phyloP scores from a whole-genome alignment of 1,140 invertebrate species.

The Leptinotarsa texana region DNA sequence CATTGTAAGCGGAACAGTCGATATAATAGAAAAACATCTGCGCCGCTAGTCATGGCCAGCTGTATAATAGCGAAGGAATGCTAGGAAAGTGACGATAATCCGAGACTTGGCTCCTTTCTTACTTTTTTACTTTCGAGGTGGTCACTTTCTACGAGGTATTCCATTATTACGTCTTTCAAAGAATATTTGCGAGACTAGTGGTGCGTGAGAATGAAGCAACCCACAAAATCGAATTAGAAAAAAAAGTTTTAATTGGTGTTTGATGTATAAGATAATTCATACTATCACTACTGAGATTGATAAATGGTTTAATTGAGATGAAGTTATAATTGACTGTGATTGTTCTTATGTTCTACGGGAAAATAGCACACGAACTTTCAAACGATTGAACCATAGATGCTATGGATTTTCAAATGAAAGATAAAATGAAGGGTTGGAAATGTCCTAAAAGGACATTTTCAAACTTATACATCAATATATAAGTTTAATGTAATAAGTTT shows the following conservation, averaged over 20 bases:
- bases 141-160: slow-evolving; percentile 8
- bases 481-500: too few species aligned
- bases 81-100: slow-evolving; percentile 5
- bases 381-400: too few species aligned
- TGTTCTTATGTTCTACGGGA: background rate
- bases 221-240: background rate
- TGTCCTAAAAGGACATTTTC: too few species aligned
- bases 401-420: too few species aligned
- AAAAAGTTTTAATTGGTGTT: background rate
- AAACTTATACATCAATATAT: too few species aligned
- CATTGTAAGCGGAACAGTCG: background rate
- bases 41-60: slow-evolving; percentile 1
- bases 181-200: background rate
- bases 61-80: slow-evolving; percentile 3
- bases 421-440: too few species aligned
- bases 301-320: background rate
- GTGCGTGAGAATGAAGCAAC: slow-evolving; percentile 1
- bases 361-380: too few species aligned
- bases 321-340: background rate
- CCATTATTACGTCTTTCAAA: background rate
- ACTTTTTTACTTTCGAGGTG: slow-evolving; percentile 6
- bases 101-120: background rate
- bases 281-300: background rate
- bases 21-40: background rate
- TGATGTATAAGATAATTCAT: background rate